A percentile compares a stretch with the other conserved stretches of the same genome.
These are phyloP conservation scores for Epinotia nisella DNA, from an alignment of 2,888 invertebrate genomes.

Conservation along the genomic window DNA sequence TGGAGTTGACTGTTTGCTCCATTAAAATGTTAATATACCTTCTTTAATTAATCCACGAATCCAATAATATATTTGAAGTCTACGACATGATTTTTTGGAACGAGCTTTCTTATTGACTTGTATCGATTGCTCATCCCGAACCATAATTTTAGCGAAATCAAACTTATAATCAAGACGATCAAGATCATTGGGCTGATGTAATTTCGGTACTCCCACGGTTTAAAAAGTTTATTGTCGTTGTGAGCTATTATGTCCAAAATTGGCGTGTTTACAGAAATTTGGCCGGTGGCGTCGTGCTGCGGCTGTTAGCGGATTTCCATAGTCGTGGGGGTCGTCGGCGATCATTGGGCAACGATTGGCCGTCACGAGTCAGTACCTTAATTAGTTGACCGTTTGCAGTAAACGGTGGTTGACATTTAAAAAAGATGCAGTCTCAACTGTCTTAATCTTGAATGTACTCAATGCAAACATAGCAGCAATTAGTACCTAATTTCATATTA, in stretches of 20 bases:
- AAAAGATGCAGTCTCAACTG: constrained; percentile 1
- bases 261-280: constrained; percentile 64
- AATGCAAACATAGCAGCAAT: too few relatives aligned
- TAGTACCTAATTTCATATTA: too few relatives aligned
- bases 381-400: constrained; percentile 43
- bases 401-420: constrained; percentile 2
- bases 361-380: constrained; percentile 61
- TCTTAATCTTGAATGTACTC: too few relatives aligned
- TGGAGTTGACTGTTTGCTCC: too few relatives aligned
- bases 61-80: neutral
- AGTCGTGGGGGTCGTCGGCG: constrained; percentile 66
- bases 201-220: constrained; percentile 48
- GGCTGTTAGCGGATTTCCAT: constrained; percentile 69
- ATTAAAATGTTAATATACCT: too few relatives aligned
- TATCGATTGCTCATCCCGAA: neutral
- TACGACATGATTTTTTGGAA: neutral
- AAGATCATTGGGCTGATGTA: constrained; percentile 39
- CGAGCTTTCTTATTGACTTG: neutral
- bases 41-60: neutral
- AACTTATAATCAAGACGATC: constrained; percentile 10
- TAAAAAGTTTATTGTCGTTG: constrained; percentile 62
- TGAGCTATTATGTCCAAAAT: constrained; percentile 63
- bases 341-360: constrained; percentile 58
- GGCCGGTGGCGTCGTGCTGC: constrained; percentile 62
- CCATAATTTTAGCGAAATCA: neutral